Base-by-base conservation (phyloP, 2,113 vertebrate genomes). In the Phalacrocorax pelagicus region DNA sequence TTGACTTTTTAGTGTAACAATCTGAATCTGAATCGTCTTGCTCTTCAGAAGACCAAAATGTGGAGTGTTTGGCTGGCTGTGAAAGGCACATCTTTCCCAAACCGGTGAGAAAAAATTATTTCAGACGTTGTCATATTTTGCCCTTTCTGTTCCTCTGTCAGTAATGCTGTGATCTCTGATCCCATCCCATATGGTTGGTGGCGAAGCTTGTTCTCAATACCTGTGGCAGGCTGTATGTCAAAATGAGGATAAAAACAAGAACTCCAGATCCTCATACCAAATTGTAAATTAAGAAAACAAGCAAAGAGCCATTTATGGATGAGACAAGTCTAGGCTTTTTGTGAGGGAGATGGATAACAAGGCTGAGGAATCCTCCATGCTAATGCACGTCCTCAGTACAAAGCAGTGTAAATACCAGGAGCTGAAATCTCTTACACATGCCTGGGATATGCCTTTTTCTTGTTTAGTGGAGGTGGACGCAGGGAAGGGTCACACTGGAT, bases 91-190 rank as follows among this genome's bases (percentile, higher is more conserved):
- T 59, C 81, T 87, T 96, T 85, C 79, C 58, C 82, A 91, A 49
- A 87, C 54, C 87, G n/a, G 42, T 18, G 65, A 87, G 86, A 83
- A 88, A 92, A 92, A 92, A 88, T 97, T 90, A 96, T 97, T 96
- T 96, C 62, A 70, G 88, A 96, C 69, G 80, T 96, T 96, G 85
- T 78, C 70, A 30, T 79, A 62, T 77, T 91, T 93, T 73, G 44
- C 58, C 46, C 90, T 83, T 91, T 88, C 75, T 73, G 21, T 40
- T 90, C 40, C 69, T 79, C 77, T 87, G 44, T 88, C 79, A 90
- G 57, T 63, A 67, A 59, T 65, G 65, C 62, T 96, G 85, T 90
- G 90, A 96, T 96, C 94, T 95, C 84, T 97, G 86, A 96, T 94
- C 84, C 77, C 69, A 88, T 71, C 94, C 90, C 90, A 89, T 93